Base-by-base conservation (phyloP, 2,888 invertebrate genomes). In the Thymelicus lineola region DNA sequence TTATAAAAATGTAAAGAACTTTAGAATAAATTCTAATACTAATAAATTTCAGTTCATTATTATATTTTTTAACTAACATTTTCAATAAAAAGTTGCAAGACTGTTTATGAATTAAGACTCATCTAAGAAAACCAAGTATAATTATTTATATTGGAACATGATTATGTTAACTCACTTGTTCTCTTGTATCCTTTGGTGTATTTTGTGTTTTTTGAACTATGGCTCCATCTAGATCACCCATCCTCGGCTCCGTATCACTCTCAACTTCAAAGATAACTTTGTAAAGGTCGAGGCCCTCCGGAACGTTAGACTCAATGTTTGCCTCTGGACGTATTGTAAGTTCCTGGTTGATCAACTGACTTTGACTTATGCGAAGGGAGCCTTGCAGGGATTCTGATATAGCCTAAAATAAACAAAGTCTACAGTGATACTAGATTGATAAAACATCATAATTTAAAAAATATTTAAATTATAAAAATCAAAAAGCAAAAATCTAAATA, bases 281-380 rank as follows among this genome's bases (percentile, higher is more conserved):
- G 75, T 87, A 92, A 0, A 94, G 81, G 76, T 94, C 94, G 12
- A 94, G 77, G 0, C 87, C 90, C 46, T 90, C 91, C 0, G 94
- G 94, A 0, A 91, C 91, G 87, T 93, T 90, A 0, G 91, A 84
- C 70, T 90, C 89, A 58, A 94, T 92, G 72, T 93, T 93, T 7
- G 93, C 93, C 73, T 93, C 93, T 0, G 93, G 93, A 70, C 90
- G 79, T 71, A 93, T 89, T 15, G 88, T 89, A 17, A 93, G 79
- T 75, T 92, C 92, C 70, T 93, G 93, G 73, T 87, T 87, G 50
- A 91, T 88, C 7, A 91, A 79, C 77, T 92, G 90, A 72, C 93
- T 92, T 58, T 86, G 83, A 72, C 90, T 91, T 48, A 88, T 82
- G 20, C 90, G 84, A 3, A 91, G 78, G 5, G 92, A 91, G 62